Evolutionary conservation across 2,797 vertebrate genomes (phyloP).

Genomic region (Iguana delicatissima): DNA sequence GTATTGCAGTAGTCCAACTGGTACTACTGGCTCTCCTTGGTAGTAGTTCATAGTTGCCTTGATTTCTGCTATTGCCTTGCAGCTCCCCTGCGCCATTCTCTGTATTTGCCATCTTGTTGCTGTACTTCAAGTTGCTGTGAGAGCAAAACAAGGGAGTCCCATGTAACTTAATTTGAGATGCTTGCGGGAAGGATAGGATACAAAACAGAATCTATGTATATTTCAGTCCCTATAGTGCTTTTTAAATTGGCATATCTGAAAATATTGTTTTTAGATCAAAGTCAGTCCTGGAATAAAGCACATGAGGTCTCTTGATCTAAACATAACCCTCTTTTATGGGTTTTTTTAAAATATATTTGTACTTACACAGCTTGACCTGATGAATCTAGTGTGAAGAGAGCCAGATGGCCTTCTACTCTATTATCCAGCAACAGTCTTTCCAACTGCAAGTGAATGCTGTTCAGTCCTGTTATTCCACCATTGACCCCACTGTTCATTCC

Average conservation of each 20-base stretch:
- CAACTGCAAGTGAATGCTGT: neutral
- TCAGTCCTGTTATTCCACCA: neutral
- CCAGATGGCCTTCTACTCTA: neutral
- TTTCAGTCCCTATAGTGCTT: neutral
- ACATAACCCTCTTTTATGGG: neutral
- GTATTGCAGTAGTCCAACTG: too few relatives aligned
- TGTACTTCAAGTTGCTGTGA: neutral
- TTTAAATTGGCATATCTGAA: neutral
- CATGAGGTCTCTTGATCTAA: neutral
- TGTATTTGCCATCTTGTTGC: neutral
- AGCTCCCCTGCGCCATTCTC: rapidly evolving
- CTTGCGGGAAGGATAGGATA: neutral
- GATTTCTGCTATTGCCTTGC: neutral
- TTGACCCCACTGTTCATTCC: neutral
- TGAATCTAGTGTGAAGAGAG: too few relatives aligned
- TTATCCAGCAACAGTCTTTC: neutral
- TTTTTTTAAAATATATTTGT: neutral
- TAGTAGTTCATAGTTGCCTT: neutral
- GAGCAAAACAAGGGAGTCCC: neutral
- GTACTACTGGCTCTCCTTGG: neutral
- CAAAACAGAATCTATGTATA: neutral
- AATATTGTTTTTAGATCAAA: neutral
- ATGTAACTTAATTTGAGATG: neutral
- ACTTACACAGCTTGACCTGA: neutral
- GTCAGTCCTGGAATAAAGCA: neutral